Conservation (phyloP, 2,888 invertebrate genomes). For the Hypselothyrea guttata region DNA sequence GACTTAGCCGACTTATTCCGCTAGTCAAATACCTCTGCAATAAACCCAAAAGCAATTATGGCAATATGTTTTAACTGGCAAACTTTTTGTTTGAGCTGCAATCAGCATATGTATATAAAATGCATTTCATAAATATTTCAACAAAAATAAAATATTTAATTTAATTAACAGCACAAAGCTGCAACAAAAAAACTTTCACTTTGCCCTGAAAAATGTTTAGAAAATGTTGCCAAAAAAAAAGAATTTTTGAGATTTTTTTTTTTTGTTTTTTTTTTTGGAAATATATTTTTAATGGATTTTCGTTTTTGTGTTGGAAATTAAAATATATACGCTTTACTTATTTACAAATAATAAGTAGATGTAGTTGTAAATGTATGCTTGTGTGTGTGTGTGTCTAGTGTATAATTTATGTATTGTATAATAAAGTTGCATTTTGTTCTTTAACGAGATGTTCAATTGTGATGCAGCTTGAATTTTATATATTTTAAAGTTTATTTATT, state of each 20-base stretch:
- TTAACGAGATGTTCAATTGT: conserved; percentile 50
- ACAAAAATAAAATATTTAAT: no score
- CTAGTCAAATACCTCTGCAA: no score
- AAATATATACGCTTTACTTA: conserved; percentile 64
- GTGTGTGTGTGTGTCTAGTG: conserved; percentile 50
- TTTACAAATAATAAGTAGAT: conserved; percentile 76
- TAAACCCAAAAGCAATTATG: no score
- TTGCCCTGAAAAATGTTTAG: background rate
- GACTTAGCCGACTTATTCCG: no score
- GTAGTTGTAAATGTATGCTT: conserved; percentile 41
- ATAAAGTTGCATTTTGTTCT: conserved; percentile 60
- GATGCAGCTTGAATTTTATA: conserved; percentile 33
- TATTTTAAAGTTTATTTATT: conserved; percentile 10
- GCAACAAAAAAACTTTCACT: no score
- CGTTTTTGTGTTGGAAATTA: conserved; percentile 63
- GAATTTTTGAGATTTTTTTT: conserved; percentile 6
- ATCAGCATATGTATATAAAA: no score
- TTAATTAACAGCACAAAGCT: no score
- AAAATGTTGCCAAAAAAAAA: conserved; percentile 8
- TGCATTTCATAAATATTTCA: no score
- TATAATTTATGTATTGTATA: conserved; percentile 57
- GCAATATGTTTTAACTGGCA: no score
- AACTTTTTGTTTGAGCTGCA: no score
- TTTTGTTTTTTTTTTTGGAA: conserved; percentile 52
- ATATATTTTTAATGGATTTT: conserved; percentile 71